Percentiles rank a stretch among this genome's conserved stretches.
phyloP scores from a whole-genome alignment of 2,888 invertebrate genomes.

The Tetrapedia diversipes region DNA sequence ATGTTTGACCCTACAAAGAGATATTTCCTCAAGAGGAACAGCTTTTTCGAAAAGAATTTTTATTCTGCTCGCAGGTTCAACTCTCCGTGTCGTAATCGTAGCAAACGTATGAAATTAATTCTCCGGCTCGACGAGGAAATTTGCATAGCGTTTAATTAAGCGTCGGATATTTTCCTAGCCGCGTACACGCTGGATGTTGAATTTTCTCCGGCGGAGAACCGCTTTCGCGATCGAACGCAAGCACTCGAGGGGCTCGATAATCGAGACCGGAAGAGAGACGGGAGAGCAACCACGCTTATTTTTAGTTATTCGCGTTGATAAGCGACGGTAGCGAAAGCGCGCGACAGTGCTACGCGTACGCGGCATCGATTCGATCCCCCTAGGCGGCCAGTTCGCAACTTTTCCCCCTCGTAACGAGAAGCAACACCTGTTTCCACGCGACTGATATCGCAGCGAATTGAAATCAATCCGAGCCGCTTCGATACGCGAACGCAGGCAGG shows the following conservation, averaged over 20 bases:
- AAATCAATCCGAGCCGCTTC: background rate
- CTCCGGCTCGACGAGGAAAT: no score
- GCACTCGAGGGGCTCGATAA: slow-evolving; percentile 19
- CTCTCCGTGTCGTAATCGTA: no score
- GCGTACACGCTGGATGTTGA: background rate
- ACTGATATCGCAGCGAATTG: no score
- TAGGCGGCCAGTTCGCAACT: slow-evolving; percentile 1
- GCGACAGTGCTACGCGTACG: background rate
- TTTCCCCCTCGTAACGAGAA: background rate
- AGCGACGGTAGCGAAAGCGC: slow-evolving; percentile 2
- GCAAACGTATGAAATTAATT: no score
- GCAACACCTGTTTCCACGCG: slow-evolving; percentile 26
- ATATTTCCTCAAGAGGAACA: no score
- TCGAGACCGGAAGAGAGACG: slow-evolving; percentile 41
- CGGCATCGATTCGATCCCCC: slow-evolving; percentile 29
- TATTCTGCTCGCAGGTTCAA: no score
- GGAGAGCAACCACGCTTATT: slow-evolving; percentile 45
- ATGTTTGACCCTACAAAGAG: no score
- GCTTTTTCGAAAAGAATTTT: no score
- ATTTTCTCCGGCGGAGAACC: background rate
- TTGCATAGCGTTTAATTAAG: background rate
- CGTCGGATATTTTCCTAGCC: background rate
- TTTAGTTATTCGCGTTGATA: slow-evolving; percentile 40
- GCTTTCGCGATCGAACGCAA: slow-evolving; percentile 5
- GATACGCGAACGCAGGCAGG: slow-evolving; percentile 28